Evolutionary conservation across 2,888 invertebrate genomes (phyloP).

Genomic region (Polylopha cassiicola): DNA sequence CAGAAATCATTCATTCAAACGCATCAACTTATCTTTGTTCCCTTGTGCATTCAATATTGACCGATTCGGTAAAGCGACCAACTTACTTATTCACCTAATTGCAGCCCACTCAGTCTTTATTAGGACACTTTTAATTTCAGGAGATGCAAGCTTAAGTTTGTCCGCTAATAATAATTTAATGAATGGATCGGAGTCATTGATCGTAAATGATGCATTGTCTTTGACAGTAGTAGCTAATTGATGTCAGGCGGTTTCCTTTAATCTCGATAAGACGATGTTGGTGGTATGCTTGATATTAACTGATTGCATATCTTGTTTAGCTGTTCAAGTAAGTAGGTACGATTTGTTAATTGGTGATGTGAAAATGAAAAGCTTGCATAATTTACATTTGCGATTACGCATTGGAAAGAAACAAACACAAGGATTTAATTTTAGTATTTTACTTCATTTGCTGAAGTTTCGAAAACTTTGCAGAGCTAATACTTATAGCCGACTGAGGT

Average conservation of each 20-base stretch:
- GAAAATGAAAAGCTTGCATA: not conserved
- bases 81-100: no score
- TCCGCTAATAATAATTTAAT: slow-evolving; percentile 42
- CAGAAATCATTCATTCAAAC: slow-evolving; percentile 23
- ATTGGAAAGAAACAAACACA: no score
- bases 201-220: slow-evolving; percentile 58
- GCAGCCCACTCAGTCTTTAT: slow-evolving; percentile 15
- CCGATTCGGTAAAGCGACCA: slow-evolving; percentile 50
- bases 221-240: slow-evolving; percentile 51
- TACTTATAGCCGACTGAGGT: no score
- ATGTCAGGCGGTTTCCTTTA: slow-evolving; percentile 50
- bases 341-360: not conserved
- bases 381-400: no score
- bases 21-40: slow-evolving; percentile 25
- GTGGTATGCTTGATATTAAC: slow-evolving; percentile 34
- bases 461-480: no score
- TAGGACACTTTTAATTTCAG: slow-evolving; percentile 9
- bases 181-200: slow-evolving; percentile 59
- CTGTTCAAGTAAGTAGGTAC: slow-evolving; percentile 9
- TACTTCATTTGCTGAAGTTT: no score
- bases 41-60: slow-evolving; percentile 43
- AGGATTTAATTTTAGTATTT: no score
- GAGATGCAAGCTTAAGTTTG: no score
- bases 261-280: slow-evolving; percentile 44
- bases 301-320: slow-evolving; percentile 12